phyloP scores from a whole-genome alignment of 2,113 vertebrate genomes.

The Anolis carolinensis region DNA sequence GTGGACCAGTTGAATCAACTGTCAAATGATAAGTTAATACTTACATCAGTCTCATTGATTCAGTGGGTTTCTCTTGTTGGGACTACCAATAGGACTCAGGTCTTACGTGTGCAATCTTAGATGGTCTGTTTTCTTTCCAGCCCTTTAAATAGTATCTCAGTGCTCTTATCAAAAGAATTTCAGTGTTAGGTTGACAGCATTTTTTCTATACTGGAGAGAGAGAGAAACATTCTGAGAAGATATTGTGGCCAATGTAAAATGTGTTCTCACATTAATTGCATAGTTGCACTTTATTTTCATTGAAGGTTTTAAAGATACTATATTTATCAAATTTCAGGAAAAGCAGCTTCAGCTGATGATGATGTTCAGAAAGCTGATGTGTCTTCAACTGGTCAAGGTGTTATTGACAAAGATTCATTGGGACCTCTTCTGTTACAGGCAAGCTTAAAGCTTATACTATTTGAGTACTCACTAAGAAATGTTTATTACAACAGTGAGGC shows the following conservation, averaged over 20 bases:
- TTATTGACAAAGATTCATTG: constrained; percentile 98
- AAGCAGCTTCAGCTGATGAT: constrained; percentile 88
- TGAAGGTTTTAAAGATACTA: not conserved
- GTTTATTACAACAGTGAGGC: not conserved
- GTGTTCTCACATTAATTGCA: not conserved
- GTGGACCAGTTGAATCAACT: no score
- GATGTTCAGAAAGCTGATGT: constrained; percentile 99
- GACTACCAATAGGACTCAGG: not conserved
- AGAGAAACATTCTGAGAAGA: not conserved
- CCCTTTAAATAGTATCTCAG: not conserved
- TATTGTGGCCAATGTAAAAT: not conserved
- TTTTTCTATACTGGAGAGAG: not conserved
- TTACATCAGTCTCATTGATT: not conserved
- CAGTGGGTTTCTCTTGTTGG: not conserved
- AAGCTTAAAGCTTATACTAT: constrained; percentile 56
- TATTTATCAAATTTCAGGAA: constrained; percentile 78
- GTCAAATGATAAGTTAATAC: no score
- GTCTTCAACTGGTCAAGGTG: constrained; percentile 96
- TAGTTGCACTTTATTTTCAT: not conserved
- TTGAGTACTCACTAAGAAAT: not conserved
- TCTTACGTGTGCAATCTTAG: not conserved
- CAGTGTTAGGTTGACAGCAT: not conserved
- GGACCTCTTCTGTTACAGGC: constrained; percentile 96
- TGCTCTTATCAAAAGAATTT: not conserved
- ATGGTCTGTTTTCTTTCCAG: not conserved